Evolutionary conservation across 1,140 invertebrate species (phyloP).

Genomic region (Nomia melanderi): DNA sequence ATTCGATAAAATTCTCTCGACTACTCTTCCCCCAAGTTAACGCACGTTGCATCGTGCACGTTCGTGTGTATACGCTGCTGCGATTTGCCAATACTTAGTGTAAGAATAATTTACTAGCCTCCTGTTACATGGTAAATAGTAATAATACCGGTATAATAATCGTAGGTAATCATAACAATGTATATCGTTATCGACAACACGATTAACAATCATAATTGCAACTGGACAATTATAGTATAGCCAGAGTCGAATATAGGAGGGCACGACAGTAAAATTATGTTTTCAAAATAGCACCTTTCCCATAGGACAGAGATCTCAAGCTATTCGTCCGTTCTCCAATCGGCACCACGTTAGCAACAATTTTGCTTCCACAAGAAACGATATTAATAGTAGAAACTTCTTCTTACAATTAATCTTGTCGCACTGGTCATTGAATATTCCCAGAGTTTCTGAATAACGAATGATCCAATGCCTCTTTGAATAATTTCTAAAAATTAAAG

Average conservation of each 20-base stretch:
- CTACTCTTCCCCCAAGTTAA: constrained; percentile 15
- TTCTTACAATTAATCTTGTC: too few species aligned
- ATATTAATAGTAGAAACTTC: too few species aligned
- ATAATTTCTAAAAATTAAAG: too few species aligned
- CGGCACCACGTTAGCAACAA: too few species aligned
- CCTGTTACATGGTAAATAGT: constrained; percentile 25
- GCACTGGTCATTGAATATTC: too few species aligned
- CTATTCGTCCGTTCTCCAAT: neutral
- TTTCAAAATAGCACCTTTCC: constrained; percentile 62
- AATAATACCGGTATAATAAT: constrained; percentile 32
- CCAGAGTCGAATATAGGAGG: constrained; percentile 33
- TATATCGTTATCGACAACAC: constrained; percentile 39
- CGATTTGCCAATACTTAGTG: neutral
- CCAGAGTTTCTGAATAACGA: too few species aligned
- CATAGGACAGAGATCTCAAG: constrained; percentile 25
- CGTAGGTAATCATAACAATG: constrained; percentile 43
- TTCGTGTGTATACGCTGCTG: neutral
- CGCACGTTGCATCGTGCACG: constrained; percentile 8
- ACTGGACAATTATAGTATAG: constrained; percentile 34
- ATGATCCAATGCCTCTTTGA: too few species aligned
- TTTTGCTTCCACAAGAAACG: too few species aligned
- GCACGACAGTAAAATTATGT: constrained; percentile 48
- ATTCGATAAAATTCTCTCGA: constrained; percentile 38
- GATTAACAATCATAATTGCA: constrained; percentile 51
- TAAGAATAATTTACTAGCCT: constrained; percentile 23